Conservation (phyloP, 2,113 vertebrate genomes). For the Hippopotamus amphibius region DNA sequence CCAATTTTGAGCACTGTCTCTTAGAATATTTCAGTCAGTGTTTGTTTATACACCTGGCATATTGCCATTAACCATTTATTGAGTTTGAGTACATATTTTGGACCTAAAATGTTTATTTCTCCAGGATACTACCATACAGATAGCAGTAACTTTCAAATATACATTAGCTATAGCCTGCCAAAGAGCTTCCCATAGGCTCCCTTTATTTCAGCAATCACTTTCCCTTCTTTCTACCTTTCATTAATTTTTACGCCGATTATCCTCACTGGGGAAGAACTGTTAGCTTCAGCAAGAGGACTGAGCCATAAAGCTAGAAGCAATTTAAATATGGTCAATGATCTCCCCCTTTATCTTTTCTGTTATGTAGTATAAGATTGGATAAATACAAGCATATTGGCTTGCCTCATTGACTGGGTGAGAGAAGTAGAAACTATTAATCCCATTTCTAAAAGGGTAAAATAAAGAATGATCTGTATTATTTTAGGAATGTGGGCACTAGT, state of each 20-base stretch:
- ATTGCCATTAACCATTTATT: not conserved
- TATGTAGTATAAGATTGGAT: not conserved
- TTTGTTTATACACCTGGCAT: not conserved
- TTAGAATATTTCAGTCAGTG: not conserved
- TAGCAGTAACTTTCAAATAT: not conserved
- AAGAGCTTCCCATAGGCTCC: not conserved
- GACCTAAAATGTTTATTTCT: not conserved
- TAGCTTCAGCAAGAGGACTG: not conserved
- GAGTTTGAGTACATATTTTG: not conserved
- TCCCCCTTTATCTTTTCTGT: not conserved
- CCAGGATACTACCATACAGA: too few relatives aligned
- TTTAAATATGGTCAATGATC: not conserved
- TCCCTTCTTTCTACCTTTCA: not conserved
- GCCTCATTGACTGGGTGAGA: not conserved
- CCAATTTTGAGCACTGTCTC: not conserved
- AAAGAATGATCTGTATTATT: not conserved
- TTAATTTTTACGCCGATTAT: conserved; percentile 8
- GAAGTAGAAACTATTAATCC: not conserved
- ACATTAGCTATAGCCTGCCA: not conserved
- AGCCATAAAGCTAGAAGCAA: not conserved
- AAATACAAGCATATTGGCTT: not conserved
- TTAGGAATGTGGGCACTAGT: not conserved
- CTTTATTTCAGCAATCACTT: not conserved
- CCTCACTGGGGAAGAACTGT: not conserved
- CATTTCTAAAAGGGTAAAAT: not conserved